Base-by-base conservation (phyloP, 2,113 vertebrate species). In the Arenaria interpres region DNA sequence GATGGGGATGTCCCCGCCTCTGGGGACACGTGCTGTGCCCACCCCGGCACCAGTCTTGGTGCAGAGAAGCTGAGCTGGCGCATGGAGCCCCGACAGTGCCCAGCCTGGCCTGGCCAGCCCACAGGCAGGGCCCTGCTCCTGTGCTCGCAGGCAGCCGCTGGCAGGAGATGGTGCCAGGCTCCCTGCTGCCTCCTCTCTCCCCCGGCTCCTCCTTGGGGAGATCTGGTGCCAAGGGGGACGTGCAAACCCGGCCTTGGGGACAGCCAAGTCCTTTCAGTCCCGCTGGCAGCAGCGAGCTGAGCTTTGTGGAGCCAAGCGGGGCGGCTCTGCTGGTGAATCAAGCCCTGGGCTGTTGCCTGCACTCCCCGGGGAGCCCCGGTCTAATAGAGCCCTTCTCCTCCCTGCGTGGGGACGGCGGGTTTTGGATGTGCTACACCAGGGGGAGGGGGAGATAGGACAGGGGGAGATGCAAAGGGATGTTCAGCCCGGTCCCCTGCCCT, bases 351-450 rank as follows among this genome's bases (percentile, higher is more conserved):
- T n/a, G 11, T 22, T 33, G 14, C 48, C n/a, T 48, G 54, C 41
- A 6, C 21, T 28, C 68, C 18, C 8, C 1, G 14, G 57, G 50
- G 56, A 72, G 25, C 33, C 5, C 5, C 1, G 5, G 35, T 0
- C 48, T 41, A 69, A 80, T 45, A 4, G 37, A 75, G 69, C 56
- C 37, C 33, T 84, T 56, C 54, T 83, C 33, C 35, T 74, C 2
- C 0, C 39, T 35, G 18, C 2, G 1, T 13, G 67, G 28, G 54
- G 37, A 35, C 0, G 3, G 57, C 0, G 3, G 41, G 17, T 27
- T 68, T 68, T 25, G 39, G 53, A 12, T 50, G 25, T 19, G 23
- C 79, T 79, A 46, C 10, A 2, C 30, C 4, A 1, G 3, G 45
- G 46, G 25, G 35, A 51, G 63, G 76, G 23, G 41, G 32, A 20